A percentile compares a stretch with the other conserved stretches of the same genome.
Conservation (phyloP, 2,113 vertebrate species). For the Arothron firmamentum region DNA sequence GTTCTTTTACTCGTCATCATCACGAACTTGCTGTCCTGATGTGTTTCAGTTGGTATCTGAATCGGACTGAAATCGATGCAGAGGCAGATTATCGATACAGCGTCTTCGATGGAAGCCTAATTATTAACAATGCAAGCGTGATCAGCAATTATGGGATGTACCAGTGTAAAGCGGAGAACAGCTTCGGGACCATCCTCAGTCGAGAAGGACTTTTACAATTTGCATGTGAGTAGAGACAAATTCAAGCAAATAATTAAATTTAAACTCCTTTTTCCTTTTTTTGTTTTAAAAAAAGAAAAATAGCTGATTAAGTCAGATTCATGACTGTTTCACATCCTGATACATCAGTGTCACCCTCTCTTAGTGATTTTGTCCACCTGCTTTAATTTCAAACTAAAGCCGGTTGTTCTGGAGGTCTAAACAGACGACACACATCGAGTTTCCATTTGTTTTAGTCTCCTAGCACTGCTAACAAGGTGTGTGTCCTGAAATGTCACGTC, state of each 20-base stretch:
- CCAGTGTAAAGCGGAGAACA: conserved; percentile 86
- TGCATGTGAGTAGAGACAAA: conserved; percentile 85
- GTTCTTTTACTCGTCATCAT: conserved; percentile 1
- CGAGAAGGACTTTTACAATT: conserved; percentile 87
- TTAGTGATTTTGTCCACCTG: too few species aligned
- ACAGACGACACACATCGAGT: too few species aligned
- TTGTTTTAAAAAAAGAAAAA: too few species aligned
- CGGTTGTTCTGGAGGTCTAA: too few species aligned
- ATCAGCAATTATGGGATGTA: conserved; percentile 84
- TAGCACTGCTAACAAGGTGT: conserved; percentile 47
- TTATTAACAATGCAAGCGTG: conserved; percentile 86
- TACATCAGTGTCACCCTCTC: too few species aligned
- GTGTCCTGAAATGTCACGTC: conserved; percentile 43
- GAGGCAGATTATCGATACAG: conserved; percentile 85
- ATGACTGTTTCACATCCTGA: too few species aligned
- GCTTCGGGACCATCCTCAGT: conserved; percentile 84
- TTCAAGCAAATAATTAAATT: conserved; percentile 27
- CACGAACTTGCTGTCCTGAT: conserved; percentile 13
- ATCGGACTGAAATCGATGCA: conserved; percentile 83
- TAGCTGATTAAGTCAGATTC: too few species aligned
- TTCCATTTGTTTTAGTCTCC: conserved; percentile 9
- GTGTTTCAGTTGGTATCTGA: conserved; percentile 85
- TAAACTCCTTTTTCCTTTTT: conserved; percentile 2
- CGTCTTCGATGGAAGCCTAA: conserved; percentile 84
- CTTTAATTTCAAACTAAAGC: too few species aligned